Evolutionary conservation across 1,140 invertebrate species (phyloP).

Genomic region (Chrysoperla carnea): DNA sequence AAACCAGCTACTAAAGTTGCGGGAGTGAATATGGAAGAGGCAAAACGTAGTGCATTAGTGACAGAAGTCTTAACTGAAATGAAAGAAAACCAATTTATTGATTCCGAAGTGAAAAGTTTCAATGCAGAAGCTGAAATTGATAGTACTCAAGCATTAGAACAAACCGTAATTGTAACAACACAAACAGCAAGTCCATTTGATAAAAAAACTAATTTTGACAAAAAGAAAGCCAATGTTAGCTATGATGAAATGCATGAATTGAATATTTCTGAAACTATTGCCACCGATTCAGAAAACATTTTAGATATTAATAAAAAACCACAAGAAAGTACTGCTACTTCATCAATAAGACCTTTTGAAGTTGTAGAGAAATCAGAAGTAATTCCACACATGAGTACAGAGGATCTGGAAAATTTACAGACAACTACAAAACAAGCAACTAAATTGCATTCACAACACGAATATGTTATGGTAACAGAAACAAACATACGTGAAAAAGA

Average conservation of each 20-base stretch:
- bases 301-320: conserved; percentile 9
- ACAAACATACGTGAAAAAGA: conserved; percentile 24
- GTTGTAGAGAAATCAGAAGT: conserved; percentile 15
- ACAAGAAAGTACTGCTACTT: neutral
- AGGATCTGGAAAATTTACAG: conserved; percentile 19
- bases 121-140: no score
- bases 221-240: no score
- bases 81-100: conserved; percentile 17
- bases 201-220: no score
- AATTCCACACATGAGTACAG: conserved; percentile 22
- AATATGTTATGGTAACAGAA: conserved; percentile 21
- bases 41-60: conserved; percentile 21
- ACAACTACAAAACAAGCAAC: conserved; percentile 12
- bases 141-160: no score
- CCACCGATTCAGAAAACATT: conserved; percentile 9
- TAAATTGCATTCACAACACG: conserved; percentile 11
- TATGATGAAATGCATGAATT: neutral
- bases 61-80: conserved; percentile 24
- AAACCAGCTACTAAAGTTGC: conserved; percentile 19
- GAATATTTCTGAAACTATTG: conserved; percentile 3
- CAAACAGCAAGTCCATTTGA: no score
- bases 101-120: no score
- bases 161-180: no score
- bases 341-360: neutral
- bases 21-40: conserved; percentile 19